Evolutionary conservation across 1,140 invertebrate species (phyloP).

Genomic region (Drosophila bocki): DNA sequence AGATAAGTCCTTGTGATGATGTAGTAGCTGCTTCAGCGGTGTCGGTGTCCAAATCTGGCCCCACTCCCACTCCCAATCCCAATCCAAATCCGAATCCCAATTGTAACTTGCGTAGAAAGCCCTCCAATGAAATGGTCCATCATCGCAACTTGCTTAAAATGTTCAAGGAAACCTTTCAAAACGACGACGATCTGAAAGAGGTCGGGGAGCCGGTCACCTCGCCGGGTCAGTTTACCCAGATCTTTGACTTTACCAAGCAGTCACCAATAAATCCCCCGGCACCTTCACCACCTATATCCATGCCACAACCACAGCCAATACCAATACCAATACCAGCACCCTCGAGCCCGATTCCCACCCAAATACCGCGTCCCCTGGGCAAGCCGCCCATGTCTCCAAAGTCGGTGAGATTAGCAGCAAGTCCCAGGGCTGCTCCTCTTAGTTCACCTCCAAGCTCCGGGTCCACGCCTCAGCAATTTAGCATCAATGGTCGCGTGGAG

Average conservation of each 20-base stretch:
- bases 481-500: slow-evolving; percentile 80
- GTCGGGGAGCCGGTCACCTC: slow-evolving; percentile 30
- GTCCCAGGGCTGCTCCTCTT: slow-evolving; percentile 2
- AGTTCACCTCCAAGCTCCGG: slow-evolving; percentile 23
- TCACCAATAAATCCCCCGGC: slow-evolving; percentile 9
- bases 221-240: slow-evolving; percentile 56
- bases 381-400: slow-evolving; percentile 84
- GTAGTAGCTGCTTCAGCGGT: slow-evolving; percentile 76
- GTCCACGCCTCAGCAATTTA: slow-evolving; percentile 59
- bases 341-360: slow-evolving; percentile 44
- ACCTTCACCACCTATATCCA: slow-evolving; percentile 12
- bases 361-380: slow-evolving; percentile 74
- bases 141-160: slow-evolving; percentile 79
- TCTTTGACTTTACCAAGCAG: slow-evolving; percentile 71
- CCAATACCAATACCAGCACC: slow-evolving; percentile 17
- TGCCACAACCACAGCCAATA: slow-evolving; percentile 10
- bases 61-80: slow-evolving; percentile 25
- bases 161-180: slow-evolving; percentile 82
- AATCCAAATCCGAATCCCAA: slow-evolving; percentile 17
- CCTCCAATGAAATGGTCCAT: slow-evolving; percentile 83
- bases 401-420: slow-evolving; percentile 39
- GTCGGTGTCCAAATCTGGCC: slow-evolving; percentile 61
- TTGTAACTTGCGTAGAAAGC: slow-evolving; percentile 83
- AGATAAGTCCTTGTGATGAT: slow-evolving; percentile 63
- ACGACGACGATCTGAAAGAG: slow-evolving; percentile 75